A percentile compares a stretch with the other conserved stretches of the same genome.
Evolutionary conservation across 2,113 vertebrate species (phyloP).

Genomic region (Odocoileus hemionus): DNA sequence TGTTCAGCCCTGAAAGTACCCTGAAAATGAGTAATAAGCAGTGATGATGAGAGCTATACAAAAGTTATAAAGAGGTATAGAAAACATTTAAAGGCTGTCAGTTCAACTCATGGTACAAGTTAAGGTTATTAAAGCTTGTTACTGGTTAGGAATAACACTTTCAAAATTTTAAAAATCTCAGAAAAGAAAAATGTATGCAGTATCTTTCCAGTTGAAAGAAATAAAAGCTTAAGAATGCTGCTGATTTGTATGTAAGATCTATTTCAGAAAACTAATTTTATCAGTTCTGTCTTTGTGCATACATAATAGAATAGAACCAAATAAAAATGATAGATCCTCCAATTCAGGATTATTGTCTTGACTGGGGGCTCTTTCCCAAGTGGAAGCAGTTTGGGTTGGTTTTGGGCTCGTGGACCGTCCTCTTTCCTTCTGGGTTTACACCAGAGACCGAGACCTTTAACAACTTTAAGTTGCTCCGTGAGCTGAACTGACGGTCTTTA

Average conservation of each 20-base stretch:
- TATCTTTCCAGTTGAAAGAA: background rate
- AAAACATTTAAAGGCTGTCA: background rate
- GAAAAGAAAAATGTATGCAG: background rate
- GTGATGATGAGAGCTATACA: background rate
- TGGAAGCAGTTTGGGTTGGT: no score
- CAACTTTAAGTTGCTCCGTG: background rate
- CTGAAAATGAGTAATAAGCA: background rate
- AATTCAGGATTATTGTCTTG: background rate
- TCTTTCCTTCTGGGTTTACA: background rate
- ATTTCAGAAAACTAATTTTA: background rate
- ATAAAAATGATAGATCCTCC: background rate
- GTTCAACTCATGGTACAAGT: background rate
- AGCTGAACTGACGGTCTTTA: background rate
- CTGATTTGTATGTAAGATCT: background rate
- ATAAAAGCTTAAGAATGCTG: background rate
- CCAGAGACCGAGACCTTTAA: background rate
- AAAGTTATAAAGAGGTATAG: background rate
- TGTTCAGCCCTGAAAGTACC: no score
- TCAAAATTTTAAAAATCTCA: background rate
- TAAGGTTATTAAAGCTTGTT: background rate
- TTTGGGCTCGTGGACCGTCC: no score
- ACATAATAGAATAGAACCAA: background rate
- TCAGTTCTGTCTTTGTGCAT: background rate
- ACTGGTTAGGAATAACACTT: background rate
- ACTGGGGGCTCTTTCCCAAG: background rate